Base-by-base conservation (phyloP, 2,113 vertebrate genomes). In the Rhinopomastus cyanomelas region DNA sequence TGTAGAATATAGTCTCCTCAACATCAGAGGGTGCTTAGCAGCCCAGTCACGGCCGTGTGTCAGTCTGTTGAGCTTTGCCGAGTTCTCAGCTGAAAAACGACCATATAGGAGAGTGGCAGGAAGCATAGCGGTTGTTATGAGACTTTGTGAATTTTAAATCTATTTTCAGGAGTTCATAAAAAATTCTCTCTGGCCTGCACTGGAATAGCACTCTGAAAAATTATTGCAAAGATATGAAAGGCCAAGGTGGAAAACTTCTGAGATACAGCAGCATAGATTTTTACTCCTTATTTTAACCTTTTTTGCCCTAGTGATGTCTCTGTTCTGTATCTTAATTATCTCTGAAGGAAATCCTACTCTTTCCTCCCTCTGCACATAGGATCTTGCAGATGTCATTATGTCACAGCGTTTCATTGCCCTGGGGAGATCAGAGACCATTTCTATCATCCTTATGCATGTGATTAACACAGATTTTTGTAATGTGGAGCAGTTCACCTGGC, bases 121-220 rank as follows among this genome's bases (percentile, higher is more conserved):
- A 89, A 86, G 89, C 57, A 30, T 36, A 90, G 89, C 5, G 2
- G 75, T 71, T 88, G 87, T 94, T 89, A 88, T 0, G 69, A 87
- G 92, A 81, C 87, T 95, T 95, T 94, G 92, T 96, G 94, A 96
- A 96, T 96, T 95, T 95, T 96, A 96, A 90, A 96, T 94, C 73
- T 86, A 8, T 84, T 93, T 96, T 87, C 92, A 42, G 61, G 88
- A 84, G 69, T 89, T 95, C 83, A 95, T 96, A 89, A 95, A 96
- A 94, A 92, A 96, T 96, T 96, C 94, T 96, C 89, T 95, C 87
- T 92, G 57, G 93, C 93, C 92, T 81, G 15, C 69, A 44, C 71
- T 52, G 18, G 34, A 39, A 34, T 91, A 72, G 71, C 53, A 20
- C 46, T 91, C 80, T 69, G 71, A 91, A 93, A 71, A 92, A 94